These are phyloP conservation scores for Notechis scutatus DNA, from an alignment of 2,113 vertebrate genomes.

Conservation along the genomic window DNA sequence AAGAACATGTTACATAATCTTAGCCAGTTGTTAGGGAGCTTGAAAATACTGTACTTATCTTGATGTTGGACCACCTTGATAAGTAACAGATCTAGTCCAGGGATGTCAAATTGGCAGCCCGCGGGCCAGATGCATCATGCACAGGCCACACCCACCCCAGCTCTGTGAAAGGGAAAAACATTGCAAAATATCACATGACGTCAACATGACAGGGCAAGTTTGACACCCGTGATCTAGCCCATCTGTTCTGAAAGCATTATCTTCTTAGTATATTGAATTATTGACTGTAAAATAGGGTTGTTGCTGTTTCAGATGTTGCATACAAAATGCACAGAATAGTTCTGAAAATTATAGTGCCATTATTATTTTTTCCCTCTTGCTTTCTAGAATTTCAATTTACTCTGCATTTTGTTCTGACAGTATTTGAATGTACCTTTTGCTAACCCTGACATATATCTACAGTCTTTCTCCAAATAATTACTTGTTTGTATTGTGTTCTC, in stretches of 20 bases:
- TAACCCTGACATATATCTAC: neutral
- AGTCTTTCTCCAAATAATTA: neutral
- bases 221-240: neutral
- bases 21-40: neutral
- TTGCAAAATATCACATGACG: fast-evolving
- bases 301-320: neutral
- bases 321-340: neutral
- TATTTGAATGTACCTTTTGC: neutral
- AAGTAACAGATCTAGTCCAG: neutral
- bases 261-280: neutral
- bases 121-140: too few relatives aligned
- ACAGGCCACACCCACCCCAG: too few relatives aligned
- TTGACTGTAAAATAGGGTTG: neutral
- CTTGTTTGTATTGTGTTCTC: neutral
- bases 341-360: neutral
- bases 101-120: too few relatives aligned
- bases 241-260: neutral
- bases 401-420: neutral
- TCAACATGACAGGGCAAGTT: too few relatives aligned
- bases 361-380: neutral
- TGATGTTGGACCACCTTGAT: neutral
- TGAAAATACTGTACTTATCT: neutral
- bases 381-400: too few relatives aligned
- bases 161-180: too few relatives aligned
- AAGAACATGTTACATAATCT: neutral